These are phyloP conservation scores for Psix sp. DNA, from an alignment of 1,140 invertebrate genomes.

Conservation along the genomic window DNA sequence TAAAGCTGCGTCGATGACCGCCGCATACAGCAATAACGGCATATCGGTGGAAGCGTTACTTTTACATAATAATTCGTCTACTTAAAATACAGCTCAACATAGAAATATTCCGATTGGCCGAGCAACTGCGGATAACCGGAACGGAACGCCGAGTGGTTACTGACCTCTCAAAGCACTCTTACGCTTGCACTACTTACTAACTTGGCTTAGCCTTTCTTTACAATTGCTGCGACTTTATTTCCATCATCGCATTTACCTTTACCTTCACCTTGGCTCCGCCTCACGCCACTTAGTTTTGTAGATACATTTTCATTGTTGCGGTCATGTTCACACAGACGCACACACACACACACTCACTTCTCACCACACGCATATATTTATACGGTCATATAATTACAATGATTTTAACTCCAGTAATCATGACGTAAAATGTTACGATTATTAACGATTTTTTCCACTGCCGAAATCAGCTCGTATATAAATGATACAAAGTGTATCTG, in stretches of 20 bases:
- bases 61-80: conserved; percentile 69
- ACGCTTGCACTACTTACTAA: conserved; percentile 78
- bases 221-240: conserved; percentile 58
- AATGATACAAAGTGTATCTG: too few relatives aligned
- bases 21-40: conserved; percentile 61
- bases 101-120: conserved; percentile 66
- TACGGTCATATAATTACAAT: conserved; percentile 2
- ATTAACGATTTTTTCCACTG: too few relatives aligned
- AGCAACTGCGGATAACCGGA: conserved; percentile 72
- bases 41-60: conserved; percentile 66
- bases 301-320: conserved; percentile 37
- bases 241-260: conserved; percentile 68
- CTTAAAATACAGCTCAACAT: conserved; percentile 62
- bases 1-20: conserved; percentile 50
- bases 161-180: conserved; percentile 76
- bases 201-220: conserved; percentile 64
- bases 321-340: too few relatives aligned
- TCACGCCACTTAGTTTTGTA: conserved; percentile 38
- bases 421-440: too few relatives aligned
- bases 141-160: conserved; percentile 75
- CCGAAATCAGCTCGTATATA: too few relatives aligned
- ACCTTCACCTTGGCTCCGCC: conserved; percentile 70
- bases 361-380: conserved; percentile 30
- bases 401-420: too few relatives aligned
- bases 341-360: too few relatives aligned